Evolutionary conservation across 2,797 vertebrate species (phyloP).

Genomic region (Setipinna tenuifilis): DNA sequence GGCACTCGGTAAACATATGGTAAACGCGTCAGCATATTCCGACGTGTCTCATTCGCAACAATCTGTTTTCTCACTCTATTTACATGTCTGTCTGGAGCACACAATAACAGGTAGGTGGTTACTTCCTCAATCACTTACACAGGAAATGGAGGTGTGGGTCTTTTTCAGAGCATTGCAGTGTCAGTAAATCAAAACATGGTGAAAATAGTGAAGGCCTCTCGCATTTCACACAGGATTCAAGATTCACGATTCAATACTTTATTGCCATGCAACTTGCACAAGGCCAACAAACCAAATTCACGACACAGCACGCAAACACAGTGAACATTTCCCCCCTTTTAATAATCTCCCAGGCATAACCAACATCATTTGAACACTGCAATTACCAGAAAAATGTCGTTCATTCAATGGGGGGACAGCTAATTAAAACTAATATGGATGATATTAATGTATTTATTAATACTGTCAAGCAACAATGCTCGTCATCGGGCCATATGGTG

Average conservation of each 20-base stretch:
- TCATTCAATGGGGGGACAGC: slow-evolving; percentile 45
- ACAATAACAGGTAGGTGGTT: slow-evolving; percentile 76
- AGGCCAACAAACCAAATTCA: background rate
- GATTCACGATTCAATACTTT: background rate
- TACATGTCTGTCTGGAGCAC: slow-evolving; percentile 66
- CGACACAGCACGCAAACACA: background rate
- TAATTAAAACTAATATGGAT: slow-evolving; percentile 44
- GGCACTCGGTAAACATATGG: slow-evolving; percentile 33
- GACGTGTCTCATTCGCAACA: slow-evolving; percentile 43
- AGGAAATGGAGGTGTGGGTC: slow-evolving; percentile 75
- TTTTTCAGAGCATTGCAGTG: slow-evolving; percentile 62
- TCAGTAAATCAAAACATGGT: slow-evolving; percentile 64
- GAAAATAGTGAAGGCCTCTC: slow-evolving; percentile 40
- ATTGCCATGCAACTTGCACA: no score
- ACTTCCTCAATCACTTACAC: slow-evolving; percentile 78
- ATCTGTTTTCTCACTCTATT: slow-evolving; percentile 72
- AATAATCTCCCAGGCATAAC: background rate
- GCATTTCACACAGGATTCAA: background rate
- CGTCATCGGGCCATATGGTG: slow-evolving; percentile 72
- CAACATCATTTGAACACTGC: background rate
- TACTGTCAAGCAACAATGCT: slow-evolving; percentile 59
- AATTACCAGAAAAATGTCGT: slow-evolving; percentile 15
- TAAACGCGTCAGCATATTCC: slow-evolving; percentile 41
- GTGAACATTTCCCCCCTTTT: background rate
- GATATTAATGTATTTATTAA: slow-evolving; percentile 59